Percentiles rank a stretch among this genome's conserved stretches.
phyloP scores from a whole-genome alignment of 2,797 vertebrate genomes.

The Streptopelia turtur region DNA sequence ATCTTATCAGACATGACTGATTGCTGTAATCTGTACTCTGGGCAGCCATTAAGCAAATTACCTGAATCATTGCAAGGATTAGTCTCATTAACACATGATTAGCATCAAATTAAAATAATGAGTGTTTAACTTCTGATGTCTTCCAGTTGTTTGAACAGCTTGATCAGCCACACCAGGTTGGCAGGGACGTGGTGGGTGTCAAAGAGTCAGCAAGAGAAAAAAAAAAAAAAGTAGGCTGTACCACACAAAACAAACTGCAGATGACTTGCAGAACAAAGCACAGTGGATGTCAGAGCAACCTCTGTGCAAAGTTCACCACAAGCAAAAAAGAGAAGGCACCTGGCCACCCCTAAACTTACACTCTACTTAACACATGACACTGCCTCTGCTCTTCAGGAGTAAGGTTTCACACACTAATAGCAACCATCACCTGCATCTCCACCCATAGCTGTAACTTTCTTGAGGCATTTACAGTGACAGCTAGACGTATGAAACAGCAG shows the following conservation, averaged over 20 bases:
- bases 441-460: not conserved
- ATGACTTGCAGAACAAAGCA: not conserved
- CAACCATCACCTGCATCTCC: too few species aligned
- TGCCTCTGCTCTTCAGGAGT: not conserved
- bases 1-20: constrained; percentile 99
- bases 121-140: constrained; percentile 99
- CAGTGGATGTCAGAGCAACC: not conserved
- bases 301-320: not conserved
- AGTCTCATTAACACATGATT: constrained; percentile 99
- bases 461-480: not conserved
- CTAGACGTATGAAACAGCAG: not conserved
- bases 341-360: not conserved
- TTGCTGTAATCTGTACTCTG: constrained; percentile 98
- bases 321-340: not conserved
- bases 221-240: constrained; percentile 11
- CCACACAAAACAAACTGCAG: not conserved
- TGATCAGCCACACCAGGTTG: constrained; percentile 92
- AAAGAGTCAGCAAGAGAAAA: constrained; percentile 65
- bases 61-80: constrained; percentile 99
- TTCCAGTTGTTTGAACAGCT: constrained; percentile 99
- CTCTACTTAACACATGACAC: not conserved
- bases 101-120: constrained; percentile 99
- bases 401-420: not conserved
- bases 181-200: constrained; percentile 79
- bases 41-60: constrained; percentile 99